Evolutionary conservation across 2,113 vertebrate genomes (phyloP), one percentile per base, ranked within the genome.

Genomic region (Petrocephalus microphthalmus): DNA sequence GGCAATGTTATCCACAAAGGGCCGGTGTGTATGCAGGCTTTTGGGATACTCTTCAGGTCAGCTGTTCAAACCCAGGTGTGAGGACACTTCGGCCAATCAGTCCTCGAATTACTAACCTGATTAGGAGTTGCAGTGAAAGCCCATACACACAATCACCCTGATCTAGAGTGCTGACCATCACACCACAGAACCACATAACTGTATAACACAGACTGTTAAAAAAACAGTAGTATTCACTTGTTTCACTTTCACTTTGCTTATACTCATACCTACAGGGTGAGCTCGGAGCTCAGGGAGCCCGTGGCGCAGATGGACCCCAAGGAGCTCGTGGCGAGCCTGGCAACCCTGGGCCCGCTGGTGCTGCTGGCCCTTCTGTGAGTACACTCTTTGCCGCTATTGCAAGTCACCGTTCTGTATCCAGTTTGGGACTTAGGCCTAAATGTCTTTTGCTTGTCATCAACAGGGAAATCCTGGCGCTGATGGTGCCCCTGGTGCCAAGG

Each of bases 401-500:
- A n/a, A n/a, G 78, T n/a, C 53, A 29, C 49, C 4, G 54, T 60
- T 45, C 49, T 33, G 49, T 29, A 54, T 81, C 29, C 33, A 1
- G 37, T 20, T 33, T 42, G 13, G 22, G 11, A n/a, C 33, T 11
- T n/a, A 7, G 1, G 88, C 51, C 45, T 89, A 17, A 33, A 20
- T 22, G 20, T 6, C 84, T 86, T 71, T 90, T 53, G 37, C 85
- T 25, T 64, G 7, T 56, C 89, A 29, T 20, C 92, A 86, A 0
- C 92, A 99, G 98, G 98, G 98, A 88, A 98, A 97, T 93, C 94
- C 97, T 5, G 98, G 98, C 93, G 87, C 94, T 95, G 98, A 99
- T 89, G 98, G 98, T 91, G 96, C 97, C 64, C 47, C 98, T 2
- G 98, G 98, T 94, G 92, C 93, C 90, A 99, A 99, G 94, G 98